These are phyloP conservation scores for Megalurothrips usitatus DNA, from an alignment of 2,888 invertebrate genomes.

Conservation along the genomic window DNA sequence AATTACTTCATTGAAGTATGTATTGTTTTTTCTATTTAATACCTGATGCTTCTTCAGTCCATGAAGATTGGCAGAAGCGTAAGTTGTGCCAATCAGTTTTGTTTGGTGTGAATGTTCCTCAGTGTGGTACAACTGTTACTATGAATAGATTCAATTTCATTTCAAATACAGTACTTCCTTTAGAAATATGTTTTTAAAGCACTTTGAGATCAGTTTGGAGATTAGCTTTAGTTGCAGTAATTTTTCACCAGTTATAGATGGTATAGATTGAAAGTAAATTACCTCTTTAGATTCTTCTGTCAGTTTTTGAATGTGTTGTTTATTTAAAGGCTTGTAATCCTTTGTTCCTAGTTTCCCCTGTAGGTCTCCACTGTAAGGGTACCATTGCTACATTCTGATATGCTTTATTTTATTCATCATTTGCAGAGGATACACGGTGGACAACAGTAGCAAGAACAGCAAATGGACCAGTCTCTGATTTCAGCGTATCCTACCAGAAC, in stretches of 20 bases:
- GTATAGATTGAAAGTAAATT: background rate
- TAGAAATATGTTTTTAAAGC: too few relatives aligned
- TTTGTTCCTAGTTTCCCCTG: background rate
- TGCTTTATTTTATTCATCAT: constrained; percentile 22
- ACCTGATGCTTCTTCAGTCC: constrained; percentile 52
- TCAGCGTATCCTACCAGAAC: constrained; percentile 85
- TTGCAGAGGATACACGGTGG: constrained; percentile 80
- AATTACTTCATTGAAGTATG: constrained; percentile 35
- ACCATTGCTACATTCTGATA: background rate
- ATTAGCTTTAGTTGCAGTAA: too few relatives aligned
- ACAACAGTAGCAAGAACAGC: constrained; percentile 79
- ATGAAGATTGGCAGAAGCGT: constrained; percentile 60
- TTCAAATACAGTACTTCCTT: background rate
- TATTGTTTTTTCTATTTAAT: constrained; percentile 42
- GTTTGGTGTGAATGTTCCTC: constrained; percentile 34
- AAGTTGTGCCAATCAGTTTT: constrained; percentile 35
- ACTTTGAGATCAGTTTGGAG: too few relatives aligned
- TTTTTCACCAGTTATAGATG: too few relatives aligned
- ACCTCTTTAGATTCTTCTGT: background rate
- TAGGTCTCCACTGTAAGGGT: too few relatives aligned
- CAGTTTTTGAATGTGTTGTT: too few relatives aligned
- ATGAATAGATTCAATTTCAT: too few relatives aligned
- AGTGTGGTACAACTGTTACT: background rate
- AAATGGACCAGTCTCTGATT: constrained; percentile 78
- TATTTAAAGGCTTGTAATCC: background rate